phyloP scores from a whole-genome alignment of 2,113 vertebrate species.

The Smithornis capensis region DNA sequence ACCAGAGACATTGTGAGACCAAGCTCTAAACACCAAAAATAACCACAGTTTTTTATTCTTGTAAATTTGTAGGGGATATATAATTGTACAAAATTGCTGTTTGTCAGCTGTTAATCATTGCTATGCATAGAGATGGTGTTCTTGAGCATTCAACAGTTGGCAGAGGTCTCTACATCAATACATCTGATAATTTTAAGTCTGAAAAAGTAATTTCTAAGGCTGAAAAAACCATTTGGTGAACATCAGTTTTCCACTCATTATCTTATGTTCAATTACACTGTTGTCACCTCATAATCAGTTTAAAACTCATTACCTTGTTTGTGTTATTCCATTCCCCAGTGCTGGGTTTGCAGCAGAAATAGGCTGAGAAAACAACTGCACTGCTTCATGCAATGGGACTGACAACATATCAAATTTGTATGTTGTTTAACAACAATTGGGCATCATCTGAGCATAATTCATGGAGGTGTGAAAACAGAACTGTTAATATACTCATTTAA shows the following conservation, averaged over 20 bases:
- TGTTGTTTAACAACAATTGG: conserved; percentile 61
- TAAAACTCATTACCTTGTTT: conserved; percentile 61
- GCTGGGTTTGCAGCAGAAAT: conserved; percentile 54
- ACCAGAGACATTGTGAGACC: neutral
- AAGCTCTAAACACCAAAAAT: neutral
- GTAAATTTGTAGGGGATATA: neutral
- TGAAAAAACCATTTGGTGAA: conserved; percentile 31
- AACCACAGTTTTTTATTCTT: neutral
- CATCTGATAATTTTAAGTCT: neutral
- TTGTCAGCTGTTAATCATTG: neutral
- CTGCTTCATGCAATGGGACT: conserved; percentile 59
- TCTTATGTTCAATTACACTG: conserved; percentile 57
- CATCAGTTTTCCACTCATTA: conserved; percentile 54
- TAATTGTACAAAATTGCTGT: neutral
- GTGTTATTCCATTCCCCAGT: conserved; percentile 53
- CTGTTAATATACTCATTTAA: conserved; percentile 54
- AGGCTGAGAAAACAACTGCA: conserved; percentile 42
- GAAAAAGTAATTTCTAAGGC: conserved; percentile 1
- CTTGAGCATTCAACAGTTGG: neutral
- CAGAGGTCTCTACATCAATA: neutral
- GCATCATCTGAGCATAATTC: conserved; percentile 53
- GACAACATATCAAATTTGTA: conserved; percentile 58
- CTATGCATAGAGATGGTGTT: neutral
- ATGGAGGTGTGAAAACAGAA: conserved; percentile 57
- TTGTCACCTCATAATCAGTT: conserved; percentile 68